These are phyloP conservation scores for Vultur gryphus DNA, from an alignment of 2,797 vertebrate genomes.

Conservation along the genomic window DNA sequence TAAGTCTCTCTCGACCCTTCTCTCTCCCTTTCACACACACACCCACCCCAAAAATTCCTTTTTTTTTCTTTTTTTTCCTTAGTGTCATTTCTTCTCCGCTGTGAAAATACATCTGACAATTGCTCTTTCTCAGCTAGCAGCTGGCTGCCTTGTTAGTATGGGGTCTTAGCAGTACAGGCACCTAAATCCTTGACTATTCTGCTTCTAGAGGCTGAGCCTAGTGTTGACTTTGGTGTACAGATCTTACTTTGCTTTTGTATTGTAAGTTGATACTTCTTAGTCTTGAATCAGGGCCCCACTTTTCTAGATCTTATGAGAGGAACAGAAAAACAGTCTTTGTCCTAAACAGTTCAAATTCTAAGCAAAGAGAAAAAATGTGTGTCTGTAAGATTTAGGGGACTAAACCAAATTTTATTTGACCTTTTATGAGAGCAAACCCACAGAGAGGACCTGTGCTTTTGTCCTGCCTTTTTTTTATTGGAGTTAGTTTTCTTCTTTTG, in stretches of 20 bases:
- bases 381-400: neutral
- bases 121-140: neutral
- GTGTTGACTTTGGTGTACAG: neutral
- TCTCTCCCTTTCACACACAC: neutral
- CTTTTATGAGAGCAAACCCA: neutral
- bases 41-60: neutral
- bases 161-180: neutral
- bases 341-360: neutral
- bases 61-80: neutral
- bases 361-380: rapidly evolving
- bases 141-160: neutral
- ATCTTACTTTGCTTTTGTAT: neutral
- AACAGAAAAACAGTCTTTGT: neutral
- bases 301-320: neutral
- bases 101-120: neutral
- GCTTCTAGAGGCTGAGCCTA: neutral
- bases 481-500: neutral
- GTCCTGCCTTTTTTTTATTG: neutral
- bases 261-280: neutral
- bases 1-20: neutral
- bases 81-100: neutral
- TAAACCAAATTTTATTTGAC: neutral
- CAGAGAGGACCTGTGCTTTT: neutral
- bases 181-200: neutral
- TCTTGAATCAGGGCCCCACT: neutral